Base-by-base conservation (phyloP, 1,140 invertebrate genomes). In the Neelides sp. region DNA sequence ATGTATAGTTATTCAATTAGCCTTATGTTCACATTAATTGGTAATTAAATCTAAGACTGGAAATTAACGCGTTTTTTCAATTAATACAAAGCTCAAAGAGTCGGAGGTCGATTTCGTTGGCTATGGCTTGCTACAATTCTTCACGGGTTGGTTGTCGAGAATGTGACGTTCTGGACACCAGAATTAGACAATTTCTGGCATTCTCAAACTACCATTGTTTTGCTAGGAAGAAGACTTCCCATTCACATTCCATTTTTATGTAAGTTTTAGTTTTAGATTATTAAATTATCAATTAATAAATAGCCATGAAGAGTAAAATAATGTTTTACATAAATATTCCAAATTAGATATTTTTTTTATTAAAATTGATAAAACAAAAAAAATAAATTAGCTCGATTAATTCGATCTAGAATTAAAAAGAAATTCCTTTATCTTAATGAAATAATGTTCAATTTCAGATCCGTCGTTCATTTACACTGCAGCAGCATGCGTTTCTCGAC, bases 181-280 rank as follows among this genome's bases (percentile, higher is more conserved):
- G 77, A 80, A 55, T 64, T 66, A 36, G 80, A 85, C 63, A 84
- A 82, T 64, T 84, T 83, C 64, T 85, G 82, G 82, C 80, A 83
- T 64, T 76, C 79, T 7, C 79, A 82, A 66, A 78, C 78, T 1
- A 77, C 79, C 2, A 65, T 84, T 8, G 78, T 81, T 53, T 72
- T 85, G 19, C 64, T 83, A 5, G 80, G 80, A 17, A 65, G 72
- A 26, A 66, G 82, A 44, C 63, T 83, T 22, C 82, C 82, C 2
- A 58, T 84, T 0, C 78, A 84, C 57, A 81, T 85, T 37, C 71
- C 81, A 13, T 66, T 80, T 20, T 58, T 84, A 12, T 85, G 82
- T 84, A 73, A 76, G 78, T 76, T 10, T 20, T 23, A 4, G 12
- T 32, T 32, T 8, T 5, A 32, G n/a, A 32, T 32, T 5, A 32